Base-by-base conservation (phyloP, 2,113 vertebrate genomes). In the Echinops telfairi region DNA sequence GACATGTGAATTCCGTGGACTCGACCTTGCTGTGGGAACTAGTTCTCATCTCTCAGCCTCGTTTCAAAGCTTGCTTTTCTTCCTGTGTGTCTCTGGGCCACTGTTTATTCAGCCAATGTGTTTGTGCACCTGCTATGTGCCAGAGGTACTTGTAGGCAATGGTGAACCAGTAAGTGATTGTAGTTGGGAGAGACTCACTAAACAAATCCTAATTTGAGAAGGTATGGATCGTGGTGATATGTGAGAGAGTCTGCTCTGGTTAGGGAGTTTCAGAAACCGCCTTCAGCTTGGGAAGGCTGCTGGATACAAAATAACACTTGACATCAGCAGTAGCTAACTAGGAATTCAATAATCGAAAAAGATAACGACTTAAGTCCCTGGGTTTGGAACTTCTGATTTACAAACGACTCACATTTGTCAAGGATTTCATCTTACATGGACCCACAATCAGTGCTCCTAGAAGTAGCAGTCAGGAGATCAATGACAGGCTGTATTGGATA, bases 31-130 rank as follows among this genome's bases (percentile, higher is more conserved):
- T 75, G 12, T 10, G 10, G 47, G 47, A 53, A 25, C 27, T 53
- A 19, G 25, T 33, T 83, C 68, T 38, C 33, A 27, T 31, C 40
- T 64, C 43, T 71, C 73, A 68, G 23, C 8, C 3, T 78, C 23
- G 19, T n/a, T 78, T 86, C 53, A 79, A 70, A 93, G 57, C 66
- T 79, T 62, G 85, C 43, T 88, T 94, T 89, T 76, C 82, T 93
- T 82, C 25, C 10, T 9, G 3, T n/a, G 29, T 78, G 84, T 90
- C 57, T 66, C 23, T 27, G 60, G 62, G n/a, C 88, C 31, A 64
- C n/a, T 64, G 27, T 14, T 78, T 60, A 81, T 40, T 84, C 19
- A 87, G 3, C 43, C 82, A 29, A 84, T 22, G 75, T 57, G 77
- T 36, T 89, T 89, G 53, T 87, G 22, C 19, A 19, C 9, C 11